A percentile compares a stretch with the other conserved stretches of the same genome.
phyloP scores from a whole-genome alignment of 1,140 invertebrate species.

The Diachasmimorpha longicaudata region DNA sequence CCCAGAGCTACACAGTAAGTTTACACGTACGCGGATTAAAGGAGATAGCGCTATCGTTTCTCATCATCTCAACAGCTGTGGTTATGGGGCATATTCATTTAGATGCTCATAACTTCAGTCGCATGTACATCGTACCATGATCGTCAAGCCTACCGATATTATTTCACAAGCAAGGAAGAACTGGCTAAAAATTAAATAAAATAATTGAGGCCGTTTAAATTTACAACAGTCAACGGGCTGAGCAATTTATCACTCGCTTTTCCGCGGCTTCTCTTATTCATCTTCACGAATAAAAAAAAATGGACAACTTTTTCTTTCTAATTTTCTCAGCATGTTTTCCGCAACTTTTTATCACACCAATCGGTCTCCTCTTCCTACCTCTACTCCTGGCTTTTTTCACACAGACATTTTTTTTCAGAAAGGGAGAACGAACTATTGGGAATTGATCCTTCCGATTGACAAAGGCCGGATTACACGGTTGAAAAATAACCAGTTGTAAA shows the following conservation, averaged over 20 bases:
- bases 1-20: background rate
- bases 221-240: slow-evolving; percentile 17
- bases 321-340: slow-evolving; percentile 20
- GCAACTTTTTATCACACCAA: background rate
- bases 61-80: background rate
- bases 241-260: slow-evolving; percentile 54
- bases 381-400: no score
- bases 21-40: slow-evolving; percentile 11
- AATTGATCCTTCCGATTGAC: slow-evolving; percentile 44
- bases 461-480: slow-evolving; percentile 51
- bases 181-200: no score
- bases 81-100: background rate
- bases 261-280: background rate
- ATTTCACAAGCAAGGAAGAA: no score
- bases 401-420: no score
- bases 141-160: no score
- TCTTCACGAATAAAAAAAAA: slow-evolving; percentile 28
- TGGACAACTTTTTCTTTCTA: slow-evolving; percentile 32
- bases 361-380: no score
- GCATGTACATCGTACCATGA: no score
- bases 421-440: background rate
- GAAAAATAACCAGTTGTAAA: slow-evolving; percentile 44
- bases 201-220: no score
- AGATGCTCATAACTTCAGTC: background rate
- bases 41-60: background rate